Conservation (phyloP, 2,113 vertebrate genomes). For the Oreochromis tanganicae region DNA sequence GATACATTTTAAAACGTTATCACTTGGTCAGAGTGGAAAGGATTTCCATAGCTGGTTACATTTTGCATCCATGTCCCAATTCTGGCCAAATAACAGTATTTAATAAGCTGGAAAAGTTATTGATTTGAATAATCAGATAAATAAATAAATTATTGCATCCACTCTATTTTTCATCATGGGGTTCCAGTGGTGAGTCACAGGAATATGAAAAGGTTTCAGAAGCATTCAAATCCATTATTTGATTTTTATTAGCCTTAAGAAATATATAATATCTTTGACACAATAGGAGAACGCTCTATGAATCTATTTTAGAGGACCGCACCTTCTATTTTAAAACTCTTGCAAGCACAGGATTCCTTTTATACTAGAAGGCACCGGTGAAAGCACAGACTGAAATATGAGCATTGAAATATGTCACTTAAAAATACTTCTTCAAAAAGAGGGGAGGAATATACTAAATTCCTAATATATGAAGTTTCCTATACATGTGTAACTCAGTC, state of each 20-base stretch:
- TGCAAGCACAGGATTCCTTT: not conserved
- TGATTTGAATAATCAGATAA: not conserved
- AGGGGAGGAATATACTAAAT: not conserved
- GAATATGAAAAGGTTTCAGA: not conserved
- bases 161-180: not conserved
- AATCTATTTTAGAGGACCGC: not conserved
- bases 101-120: not conserved
- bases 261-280: not conserved
- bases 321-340: not conserved
- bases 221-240: accelerated
- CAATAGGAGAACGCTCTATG: not conserved
- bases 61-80: not conserved
- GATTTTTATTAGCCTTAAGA: not conserved
- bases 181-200: not conserved
- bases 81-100: not conserved
- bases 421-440: not conserved
- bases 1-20: not conserved
- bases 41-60: not conserved
- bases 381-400: not conserved
- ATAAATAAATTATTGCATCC: not conserved
- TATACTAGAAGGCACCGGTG: not conserved
- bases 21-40: not conserved
- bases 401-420: not conserved
- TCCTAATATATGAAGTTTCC: not conserved
- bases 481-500: not conserved